These are phyloP conservation scores for Rhagonycha lutea DNA, from an alignment of 2,888 invertebrate species.

Conservation along the genomic window DNA sequence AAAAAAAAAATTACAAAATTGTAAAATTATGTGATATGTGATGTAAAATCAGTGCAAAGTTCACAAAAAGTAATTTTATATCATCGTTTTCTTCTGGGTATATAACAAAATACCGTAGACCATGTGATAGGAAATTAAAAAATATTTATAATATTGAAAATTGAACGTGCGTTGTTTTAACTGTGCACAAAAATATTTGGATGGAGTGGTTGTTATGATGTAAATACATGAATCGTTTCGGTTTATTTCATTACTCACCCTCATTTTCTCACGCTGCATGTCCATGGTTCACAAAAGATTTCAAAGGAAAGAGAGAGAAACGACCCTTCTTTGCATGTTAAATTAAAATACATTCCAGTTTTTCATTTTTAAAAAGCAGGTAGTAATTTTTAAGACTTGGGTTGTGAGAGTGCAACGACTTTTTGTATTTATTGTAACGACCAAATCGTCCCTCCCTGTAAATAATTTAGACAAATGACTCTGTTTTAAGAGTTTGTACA, in stretches of 20 bases:
- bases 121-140: constrained; percentile 27
- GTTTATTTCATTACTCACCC: constrained; percentile 10
- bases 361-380: constrained; percentile 15
- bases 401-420: constrained; percentile 14
- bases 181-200: not conserved
- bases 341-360: constrained; percentile 25
- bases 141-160: not conserved
- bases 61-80: constrained; percentile 15
- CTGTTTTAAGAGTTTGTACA: constrained; percentile 51
- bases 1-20: constrained; percentile 11
- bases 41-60: constrained; percentile 12
- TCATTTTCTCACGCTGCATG: constrained; percentile 17
- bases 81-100: constrained; percentile 21
- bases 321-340: constrained; percentile 18
- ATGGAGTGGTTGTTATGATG: constrained; percentile 6
- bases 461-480: constrained; percentile 27
- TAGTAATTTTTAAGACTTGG: constrained; percentile 6
- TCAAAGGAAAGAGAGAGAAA: not conserved
- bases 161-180: not conserved
- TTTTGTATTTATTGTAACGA: constrained; percentile 4
- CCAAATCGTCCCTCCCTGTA: constrained; percentile 11
- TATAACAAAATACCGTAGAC: constrained; percentile 22
- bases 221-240: constrained; percentile 11
- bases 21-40: constrained; percentile 26
- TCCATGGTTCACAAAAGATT: constrained; percentile 2